Evolutionary conservation across 2,888 invertebrate species (phyloP).

Genomic region (Protula sp.): DNA sequence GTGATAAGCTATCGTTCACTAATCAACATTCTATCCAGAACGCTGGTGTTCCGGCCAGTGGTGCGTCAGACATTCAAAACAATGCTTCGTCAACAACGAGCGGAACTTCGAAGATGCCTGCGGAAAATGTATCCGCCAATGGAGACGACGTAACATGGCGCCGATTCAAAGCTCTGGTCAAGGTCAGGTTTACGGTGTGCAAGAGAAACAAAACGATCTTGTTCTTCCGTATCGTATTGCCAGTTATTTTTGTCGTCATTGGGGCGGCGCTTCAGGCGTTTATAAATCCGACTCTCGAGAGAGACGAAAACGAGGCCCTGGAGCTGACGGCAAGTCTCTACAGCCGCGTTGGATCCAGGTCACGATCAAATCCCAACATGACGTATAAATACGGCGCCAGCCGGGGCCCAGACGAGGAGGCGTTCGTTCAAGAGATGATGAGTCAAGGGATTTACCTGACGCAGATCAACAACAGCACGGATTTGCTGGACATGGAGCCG

Average conservation of each 20-base stretch:
- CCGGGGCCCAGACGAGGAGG: background rate
- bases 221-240: constrained; percentile 13
- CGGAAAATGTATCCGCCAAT: too few species aligned
- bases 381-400: too few species aligned
- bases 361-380: background rate
- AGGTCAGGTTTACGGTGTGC: constrained; percentile 24
- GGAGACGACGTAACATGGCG: constrained; percentile 9
- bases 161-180: constrained; percentile 30
- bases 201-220: background rate
- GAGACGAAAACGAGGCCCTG: background rate
- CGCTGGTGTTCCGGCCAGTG: too few species aligned
- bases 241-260: constrained; percentile 5
- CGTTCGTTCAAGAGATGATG: background rate
- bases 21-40: too few species aligned
- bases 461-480: background rate
- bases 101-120: too few species aligned
- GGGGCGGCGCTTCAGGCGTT: background rate
- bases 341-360: background rate
- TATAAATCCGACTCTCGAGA: background rate
- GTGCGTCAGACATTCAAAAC: too few species aligned
- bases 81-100: too few species aligned
- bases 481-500: constrained; percentile 8
- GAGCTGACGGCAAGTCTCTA: background rate
- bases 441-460: background rate
- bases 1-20: too few species aligned